Base-by-base conservation (phyloP, 2,797 vertebrate genomes). In the Uromys caudimaculatus region DNA sequence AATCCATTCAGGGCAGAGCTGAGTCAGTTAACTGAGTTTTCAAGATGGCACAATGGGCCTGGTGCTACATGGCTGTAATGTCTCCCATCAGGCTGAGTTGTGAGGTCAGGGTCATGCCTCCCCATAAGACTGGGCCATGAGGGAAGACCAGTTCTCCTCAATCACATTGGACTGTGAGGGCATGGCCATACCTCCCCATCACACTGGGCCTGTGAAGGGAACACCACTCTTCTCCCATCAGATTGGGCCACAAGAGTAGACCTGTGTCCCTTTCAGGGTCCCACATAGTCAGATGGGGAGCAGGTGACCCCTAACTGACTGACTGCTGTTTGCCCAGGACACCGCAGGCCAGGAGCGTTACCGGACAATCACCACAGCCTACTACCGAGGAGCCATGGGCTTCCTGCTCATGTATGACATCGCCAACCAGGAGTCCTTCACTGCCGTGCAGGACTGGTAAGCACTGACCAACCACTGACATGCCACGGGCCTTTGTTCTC, bases 331-430 rank as follows among this genome's bases (percentile, higher is more conserved):
- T 67, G 95, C 35, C 38, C 97, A 99, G 99, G 99, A 99, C 97
- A 99, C 99, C 3, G 99, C 99, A 0, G 99, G 99, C 19, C 99
- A 99, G 92, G 99, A 99, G 97, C 99, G 99, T 10, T 99, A 99
- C 97, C 98, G 99, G 0, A 99, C 99, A 19, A 99, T 99, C 98
- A 99, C 99, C 96, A 99, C 99, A 1, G 99, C 99, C 41, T 99
- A 99, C 97, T 99, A 99, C 98, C 98, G 99, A 67, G 99, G 99
- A 44, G 99, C 99, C 93, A 99, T 99, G 99, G 99, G 99, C 95
- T 99, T 99, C 98, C 98, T 99, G 97, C 99, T 99, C 60, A 99
- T 99, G 99, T 99, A 99, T 38, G 99, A 99, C 84, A 98, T 99
- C 92, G 98, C 99, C 58, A 99, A 99, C 98, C 98, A 99, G 97